Evolutionary conservation across 2,797 vertebrate species (phyloP).

Genomic region (Moxostoma hubbsi): DNA sequence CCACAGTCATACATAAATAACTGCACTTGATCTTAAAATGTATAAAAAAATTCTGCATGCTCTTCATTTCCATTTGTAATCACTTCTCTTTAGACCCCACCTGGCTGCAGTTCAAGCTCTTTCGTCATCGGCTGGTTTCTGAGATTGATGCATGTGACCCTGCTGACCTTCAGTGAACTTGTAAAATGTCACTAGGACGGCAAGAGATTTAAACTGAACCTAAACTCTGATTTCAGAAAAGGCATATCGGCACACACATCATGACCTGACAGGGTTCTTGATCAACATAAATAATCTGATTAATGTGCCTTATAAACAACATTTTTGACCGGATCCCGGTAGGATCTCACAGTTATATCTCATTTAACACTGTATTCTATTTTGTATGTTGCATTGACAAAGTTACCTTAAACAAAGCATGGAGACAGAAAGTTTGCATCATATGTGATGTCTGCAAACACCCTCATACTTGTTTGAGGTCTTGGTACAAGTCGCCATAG

Average conservation of each 20-base stretch:
- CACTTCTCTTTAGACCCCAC: slow-evolving; percentile 77
- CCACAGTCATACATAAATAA: neutral
- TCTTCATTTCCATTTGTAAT: slow-evolving; percentile 26
- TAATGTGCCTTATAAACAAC: neutral
- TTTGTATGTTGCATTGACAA: slow-evolving; percentile 28
- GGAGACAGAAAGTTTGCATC: neutral
- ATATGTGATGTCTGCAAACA: slow-evolving; percentile 2
- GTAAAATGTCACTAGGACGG: neutral
- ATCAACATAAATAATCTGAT: neutral
- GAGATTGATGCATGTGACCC: slow-evolving; percentile 77
- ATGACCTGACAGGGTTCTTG: neutral
- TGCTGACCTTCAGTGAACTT: slow-evolving; percentile 65
- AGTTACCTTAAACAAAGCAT: slow-evolving; percentile 35
- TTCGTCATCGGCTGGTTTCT: slow-evolving; percentile 82
- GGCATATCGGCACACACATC: neutral
- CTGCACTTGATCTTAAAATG: neutral
- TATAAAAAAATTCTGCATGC: neutral
- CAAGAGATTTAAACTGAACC: neutral
- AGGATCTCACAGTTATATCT: slow-evolving; percentile 14
- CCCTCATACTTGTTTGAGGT: slow-evolving; percentile 9
- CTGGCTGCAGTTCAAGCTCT: slow-evolving; percentile 83
- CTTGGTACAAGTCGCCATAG: neutral
- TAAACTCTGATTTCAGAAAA: too few relatives aligned
- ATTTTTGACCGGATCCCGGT: neutral
- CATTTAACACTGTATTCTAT: neutral